Evolutionary conservation across 2,797 vertebrate species (phyloP).

Genomic region (Tangara arthus): DNA sequence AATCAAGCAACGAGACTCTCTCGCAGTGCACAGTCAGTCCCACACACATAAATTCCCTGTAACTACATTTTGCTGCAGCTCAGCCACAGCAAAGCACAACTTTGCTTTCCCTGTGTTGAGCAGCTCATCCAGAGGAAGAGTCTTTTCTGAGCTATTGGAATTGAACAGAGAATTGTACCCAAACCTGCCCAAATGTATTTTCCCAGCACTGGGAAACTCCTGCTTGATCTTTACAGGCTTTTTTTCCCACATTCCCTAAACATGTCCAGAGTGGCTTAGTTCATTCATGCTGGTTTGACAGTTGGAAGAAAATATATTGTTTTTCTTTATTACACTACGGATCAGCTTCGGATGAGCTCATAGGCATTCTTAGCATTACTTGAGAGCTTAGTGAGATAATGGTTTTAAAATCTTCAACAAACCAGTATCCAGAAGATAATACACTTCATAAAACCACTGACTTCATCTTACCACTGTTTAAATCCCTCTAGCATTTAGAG

Average conservation of each 20-base stretch:
- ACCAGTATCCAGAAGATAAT: background rate
- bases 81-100: background rate
- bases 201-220: background rate
- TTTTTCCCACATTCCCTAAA: background rate
- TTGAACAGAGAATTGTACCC: fast-evolving
- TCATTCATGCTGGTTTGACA: background rate
- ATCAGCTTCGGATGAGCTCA: background rate
- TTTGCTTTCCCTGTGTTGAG: fast-evolving
- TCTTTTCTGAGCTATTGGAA: background rate
- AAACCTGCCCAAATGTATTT: background rate
- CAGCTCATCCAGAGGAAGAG: background rate
- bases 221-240: background rate
- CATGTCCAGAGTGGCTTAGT: background rate
- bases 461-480: background rate
- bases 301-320: background rate
- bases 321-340: background rate
- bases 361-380: background rate
- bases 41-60: fast-evolving
- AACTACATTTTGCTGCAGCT: background rate
- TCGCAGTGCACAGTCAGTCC: fast-evolving
- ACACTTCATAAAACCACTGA: background rate
- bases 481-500: constrained; percentile 21
- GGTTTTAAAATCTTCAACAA: background rate
- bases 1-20: fast-evolving
- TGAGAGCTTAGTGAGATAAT: background rate